Evolutionary conservation across 2,888 invertebrate genomes (phyloP), one percentile per base, ranked within the genome.

Genomic region (Himalopsyche anomala): DNA sequence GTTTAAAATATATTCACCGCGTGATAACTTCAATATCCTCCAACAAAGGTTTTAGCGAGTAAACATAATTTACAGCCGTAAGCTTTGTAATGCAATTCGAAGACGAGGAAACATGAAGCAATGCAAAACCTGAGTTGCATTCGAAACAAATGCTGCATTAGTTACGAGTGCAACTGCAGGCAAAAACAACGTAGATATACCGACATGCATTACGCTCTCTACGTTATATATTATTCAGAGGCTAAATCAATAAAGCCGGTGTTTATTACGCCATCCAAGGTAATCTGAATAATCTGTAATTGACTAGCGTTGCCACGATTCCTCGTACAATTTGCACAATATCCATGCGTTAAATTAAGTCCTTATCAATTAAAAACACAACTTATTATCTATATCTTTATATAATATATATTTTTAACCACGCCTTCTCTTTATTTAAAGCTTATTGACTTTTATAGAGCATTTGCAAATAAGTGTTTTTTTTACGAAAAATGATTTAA

Each of bases 21-120:
- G 62, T 28, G 62, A 62, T 62, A 28, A 62, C 62, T 62, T n/a
- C 62, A 62, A 62, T 62, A 62, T 62, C 19, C 62, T 11, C 28
- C 62, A 62, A 62, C 19, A 62, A 62, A 62, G 62, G 62, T 62
- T 62, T 62, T 62, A 62, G 62, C 28, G 62, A 62, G 62, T 56
- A 56, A 54, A 84, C 84, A 84, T 80, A 84, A 80, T 84, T 84
- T 80, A 84, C 80, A 38, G 56, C 80, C 42, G 80, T 6, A 80
- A 84, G 84, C 84, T 56, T 45, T 19, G 84, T 56, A 45, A 85
- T 62, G 69, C 84, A 85, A 81, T 85, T 81, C 84, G 56, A 45
- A 84, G 80, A 28, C 36, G 81, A 62, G 84, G 54, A 62, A 81
- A 84, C 84, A 45, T 45, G 17, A 38, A 56, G 81, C 56, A 79